phyloP scores from a whole-genome alignment of 2,888 invertebrate species.

The Euplexia lucipara region DNA sequence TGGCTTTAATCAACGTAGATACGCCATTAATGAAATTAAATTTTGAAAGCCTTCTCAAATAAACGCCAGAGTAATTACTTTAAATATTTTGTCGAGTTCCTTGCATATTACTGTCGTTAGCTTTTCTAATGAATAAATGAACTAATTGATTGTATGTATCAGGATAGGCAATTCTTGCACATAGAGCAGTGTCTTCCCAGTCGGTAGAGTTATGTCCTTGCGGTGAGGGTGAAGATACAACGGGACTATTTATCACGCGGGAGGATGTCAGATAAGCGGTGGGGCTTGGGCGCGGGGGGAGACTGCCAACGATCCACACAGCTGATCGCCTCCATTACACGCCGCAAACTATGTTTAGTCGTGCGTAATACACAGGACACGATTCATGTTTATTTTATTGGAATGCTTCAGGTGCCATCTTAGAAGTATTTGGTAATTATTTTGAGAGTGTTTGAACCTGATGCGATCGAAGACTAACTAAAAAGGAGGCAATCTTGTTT shows the following conservation, averaged over 20 bases:
- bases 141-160: conserved; percentile 32
- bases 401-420: conserved; percentile 48
- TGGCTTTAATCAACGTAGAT: conserved; percentile 75
- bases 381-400: conserved; percentile 56
- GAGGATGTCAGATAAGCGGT: conserved; percentile 81
- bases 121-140: conserved; percentile 14
- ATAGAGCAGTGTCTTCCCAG: conserved; percentile 32
- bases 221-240: conserved; percentile 79
- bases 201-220: conserved; percentile 71
- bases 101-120: conserved; percentile 21
- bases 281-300: conserved; percentile 63
- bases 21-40: conserved; percentile 69
- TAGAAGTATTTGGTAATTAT: conserved; percentile 32
- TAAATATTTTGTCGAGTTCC: conserved; percentile 44
- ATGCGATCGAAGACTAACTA: conserved; percentile 10
- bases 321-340: conserved; percentile 75
- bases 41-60: conserved; percentile 63
- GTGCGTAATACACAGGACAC: conserved; percentile 52
- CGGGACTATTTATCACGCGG: conserved; percentile 83
- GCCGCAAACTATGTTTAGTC: conserved; percentile 65
- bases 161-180: conserved; percentile 25
- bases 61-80: conserved; percentile 54
- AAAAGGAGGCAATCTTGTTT: conserved; percentile 13
- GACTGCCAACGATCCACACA: conserved; percentile 68
- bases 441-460: conserved; percentile 14